Evolutionary conservation across 2,888 invertebrate species (phyloP).

Genomic region (Amphipoea oculea): DNA sequence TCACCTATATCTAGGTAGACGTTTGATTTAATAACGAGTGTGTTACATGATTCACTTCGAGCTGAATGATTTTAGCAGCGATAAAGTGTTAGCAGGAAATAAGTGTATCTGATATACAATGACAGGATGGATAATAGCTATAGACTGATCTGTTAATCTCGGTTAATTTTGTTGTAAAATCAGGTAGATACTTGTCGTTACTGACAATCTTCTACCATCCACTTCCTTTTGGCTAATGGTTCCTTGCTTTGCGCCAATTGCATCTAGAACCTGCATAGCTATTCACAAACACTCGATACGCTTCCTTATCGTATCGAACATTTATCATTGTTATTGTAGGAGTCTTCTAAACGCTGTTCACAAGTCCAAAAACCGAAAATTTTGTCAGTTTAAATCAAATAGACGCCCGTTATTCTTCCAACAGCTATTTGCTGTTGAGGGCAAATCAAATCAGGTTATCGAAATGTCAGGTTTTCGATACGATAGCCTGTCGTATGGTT

Average conservation of each 20-base stretch:
- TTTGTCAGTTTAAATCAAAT: too few species aligned
- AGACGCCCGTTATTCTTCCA: too few species aligned
- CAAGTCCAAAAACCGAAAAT: too few species aligned
- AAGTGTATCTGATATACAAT: conserved; percentile 4
- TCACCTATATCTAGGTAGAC: conserved; percentile 12
- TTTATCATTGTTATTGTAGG: too few species aligned
- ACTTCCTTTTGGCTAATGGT: not conserved
- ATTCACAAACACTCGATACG: too few species aligned
- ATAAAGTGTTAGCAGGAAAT: not conserved
- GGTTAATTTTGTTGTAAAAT: not conserved
- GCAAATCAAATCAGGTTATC: too few species aligned
- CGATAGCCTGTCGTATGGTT: too few species aligned
- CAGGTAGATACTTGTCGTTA: not conserved
- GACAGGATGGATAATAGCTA: not conserved
- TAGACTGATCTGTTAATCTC: not conserved
- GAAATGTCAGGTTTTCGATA: too few species aligned
- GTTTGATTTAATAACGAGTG: conserved; percentile 5
- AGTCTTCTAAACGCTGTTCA: too few species aligned
- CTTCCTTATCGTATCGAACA: too few species aligned
- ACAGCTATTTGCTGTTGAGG: too few species aligned
- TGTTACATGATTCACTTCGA: not conserved
- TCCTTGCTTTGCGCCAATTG: not conserved
- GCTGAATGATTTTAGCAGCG: not conserved
- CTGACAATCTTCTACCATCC: not conserved
- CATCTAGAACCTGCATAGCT: not conserved